Conservation (phyloP, 2,888 invertebrate species). For the Tribolium freemani region DNA sequence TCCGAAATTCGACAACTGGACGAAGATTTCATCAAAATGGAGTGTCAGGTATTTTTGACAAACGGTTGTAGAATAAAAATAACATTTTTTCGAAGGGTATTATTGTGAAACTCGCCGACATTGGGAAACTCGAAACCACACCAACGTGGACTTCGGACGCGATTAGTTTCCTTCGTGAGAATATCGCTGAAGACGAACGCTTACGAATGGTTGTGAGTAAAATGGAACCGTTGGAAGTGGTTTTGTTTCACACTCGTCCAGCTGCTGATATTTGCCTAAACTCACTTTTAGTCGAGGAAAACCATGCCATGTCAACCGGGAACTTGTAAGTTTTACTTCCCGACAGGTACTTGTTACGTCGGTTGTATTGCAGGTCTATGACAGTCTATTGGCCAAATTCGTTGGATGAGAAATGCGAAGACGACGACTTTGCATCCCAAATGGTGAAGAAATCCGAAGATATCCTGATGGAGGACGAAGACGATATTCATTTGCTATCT, state of each 20-base stretch:
- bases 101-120: slow-evolving; percentile 7
- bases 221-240: slow-evolving; percentile 62
- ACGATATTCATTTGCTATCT: slow-evolving; percentile 38
- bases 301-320: slow-evolving; percentile 70
- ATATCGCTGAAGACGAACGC: slow-evolving; percentile 59
- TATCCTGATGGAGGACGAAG: slow-evolving; percentile 48
- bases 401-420: slow-evolving; percentile 48
- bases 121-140: slow-evolving; percentile 52
- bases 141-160: slow-evolving; percentile 64
- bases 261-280: slow-evolving; percentile 70
- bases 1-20: slow-evolving; percentile 70
- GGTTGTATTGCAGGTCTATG: slow-evolving; percentile 53
- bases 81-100: slow-evolving; percentile 37
- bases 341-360: neutral
- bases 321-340: slow-evolving; percentile 64
- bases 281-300: slow-evolving; percentile 69
- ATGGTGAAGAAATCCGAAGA: slow-evolving; percentile 52
- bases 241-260: slow-evolving; percentile 64
- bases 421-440: slow-evolving; percentile 44
- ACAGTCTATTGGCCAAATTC: slow-evolving; percentile 68
- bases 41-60: slow-evolving; percentile 55
- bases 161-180: slow-evolving; percentile 62
- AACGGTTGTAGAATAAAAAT: neutral
- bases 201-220: slow-evolving; percentile 66
- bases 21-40: slow-evolving; percentile 57